Conservation (phyloP, 2,888 invertebrate genomes). For the Spodoptera exigua region DNA sequence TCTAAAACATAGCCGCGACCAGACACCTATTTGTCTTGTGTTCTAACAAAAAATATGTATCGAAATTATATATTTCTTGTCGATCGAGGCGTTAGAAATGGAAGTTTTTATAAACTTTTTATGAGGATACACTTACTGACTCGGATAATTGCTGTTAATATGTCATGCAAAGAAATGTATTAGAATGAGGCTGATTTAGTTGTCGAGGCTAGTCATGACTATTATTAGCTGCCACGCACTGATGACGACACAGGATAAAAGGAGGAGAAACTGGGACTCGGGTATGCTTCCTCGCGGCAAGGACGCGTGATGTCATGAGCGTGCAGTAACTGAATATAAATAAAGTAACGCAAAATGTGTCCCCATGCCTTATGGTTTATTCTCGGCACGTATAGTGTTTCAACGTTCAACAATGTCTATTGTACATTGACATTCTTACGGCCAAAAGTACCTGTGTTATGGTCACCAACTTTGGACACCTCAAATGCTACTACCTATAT, state of each 20-base stretch:
- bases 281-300: constrained; percentile 81
- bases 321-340: constrained; percentile 77
- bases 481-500: constrained; percentile 44
- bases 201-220: constrained; percentile 66
- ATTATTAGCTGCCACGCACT: constrained; percentile 74
- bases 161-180: constrained; percentile 45
- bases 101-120: constrained; percentile 55
- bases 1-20: constrained; percentile 53
- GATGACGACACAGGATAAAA: constrained; percentile 86
- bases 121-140: constrained; percentile 59
- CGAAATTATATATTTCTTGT: constrained; percentile 41
- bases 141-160: constrained; percentile 62
- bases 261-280: constrained; percentile 82
- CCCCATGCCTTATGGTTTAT: constrained; percentile 65
- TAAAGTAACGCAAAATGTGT: constrained; percentile 71
- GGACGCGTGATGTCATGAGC: constrained; percentile 85
- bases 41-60: constrained; percentile 62
- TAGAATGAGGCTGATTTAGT: constrained; percentile 59
- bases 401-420: constrained; percentile 71
- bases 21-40: constrained; percentile 55
- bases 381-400: constrained; percentile 77
- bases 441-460: constrained; percentile 49
- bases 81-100: constrained; percentile 52
- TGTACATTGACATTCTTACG: constrained; percentile 57
- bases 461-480: constrained; percentile 51